Evolutionary conservation across 2,797 vertebrate species (phyloP), one percentile per base, ranked within the genome.

Genomic region (Malurus splendens): DNA sequence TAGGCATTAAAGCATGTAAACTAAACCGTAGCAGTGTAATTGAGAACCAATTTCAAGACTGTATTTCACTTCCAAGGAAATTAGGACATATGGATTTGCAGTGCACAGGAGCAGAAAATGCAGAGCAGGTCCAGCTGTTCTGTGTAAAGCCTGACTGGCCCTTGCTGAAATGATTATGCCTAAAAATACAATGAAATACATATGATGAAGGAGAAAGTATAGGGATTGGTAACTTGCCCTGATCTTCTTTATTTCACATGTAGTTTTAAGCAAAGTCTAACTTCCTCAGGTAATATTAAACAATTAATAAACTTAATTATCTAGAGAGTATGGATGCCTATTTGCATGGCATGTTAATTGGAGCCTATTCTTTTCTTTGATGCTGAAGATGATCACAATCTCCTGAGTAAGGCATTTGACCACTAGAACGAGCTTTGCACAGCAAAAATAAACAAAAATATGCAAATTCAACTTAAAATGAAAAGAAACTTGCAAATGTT

Each of bases 401-500:
- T 86, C 51, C 18, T 8, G 20, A 68, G 27, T 64, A 78, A 78
- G 39, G 17, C 18, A 64, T 48, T 10, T 71, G 54, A 79, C 39
- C 25, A 51, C 42, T 23, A 44, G 24, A 82, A 65, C 18, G 39
- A 89, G 79, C 41, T 27, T 81, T 87, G 60, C 52, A 84, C 44
- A 47, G 45, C 59, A 54, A 64, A 78, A 81, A 64, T 47, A 33
- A 93, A 81, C 64, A 65, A 77, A 83, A 20, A 57, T 32, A 82
- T 5, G 45, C 36, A 92, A 89, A 80, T 65, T 39, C 73, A 66
- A 39, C 44, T 60, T 87, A 27, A 77, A 87, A 78, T 87, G 16
- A 90, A 90, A 90, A 90, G 45, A 91, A 92, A 86, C 79, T 89
- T 59, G 73, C 80, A 95, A 85, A 93, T 62, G 47, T 36, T 87